These are phyloP conservation scores for Hymenopus coronatus DNA, from an alignment of 2,888 invertebrate species.

Conservation along the genomic window DNA sequence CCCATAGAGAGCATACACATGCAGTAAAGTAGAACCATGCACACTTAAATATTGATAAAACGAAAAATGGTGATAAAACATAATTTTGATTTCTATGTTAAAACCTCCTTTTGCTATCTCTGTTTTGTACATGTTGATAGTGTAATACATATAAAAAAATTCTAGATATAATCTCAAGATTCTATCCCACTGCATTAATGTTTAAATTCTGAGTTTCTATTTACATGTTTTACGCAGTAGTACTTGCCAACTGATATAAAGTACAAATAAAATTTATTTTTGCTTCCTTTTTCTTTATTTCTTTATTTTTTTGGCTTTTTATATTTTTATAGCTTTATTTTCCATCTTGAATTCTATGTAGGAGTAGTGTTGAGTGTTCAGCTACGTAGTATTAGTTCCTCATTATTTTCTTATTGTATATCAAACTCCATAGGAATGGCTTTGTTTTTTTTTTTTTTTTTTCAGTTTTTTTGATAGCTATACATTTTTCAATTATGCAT, in stretches of 20 bases:
- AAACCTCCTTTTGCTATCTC: neutral
- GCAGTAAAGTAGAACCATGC: neutral
- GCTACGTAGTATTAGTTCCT: neutral
- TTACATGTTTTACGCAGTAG: conserved; percentile 3
- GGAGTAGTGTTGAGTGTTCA: neutral
- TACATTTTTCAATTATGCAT: neutral
- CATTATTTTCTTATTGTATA: neutral
- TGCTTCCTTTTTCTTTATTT: neutral
- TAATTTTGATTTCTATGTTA: neutral
- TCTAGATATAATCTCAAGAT: conserved; percentile 2
- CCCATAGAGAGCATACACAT: neutral
- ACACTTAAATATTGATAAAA: neutral
- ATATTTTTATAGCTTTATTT: neutral
- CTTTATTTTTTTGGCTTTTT: too few relatives aligned
- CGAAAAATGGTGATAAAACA: neutral
- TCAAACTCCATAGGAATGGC: neutral
- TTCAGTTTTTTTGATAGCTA: neutral
- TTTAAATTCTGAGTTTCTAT: conserved; percentile 4
- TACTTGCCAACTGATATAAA: neutral
- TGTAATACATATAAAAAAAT: neutral
- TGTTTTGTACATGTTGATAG: neutral
- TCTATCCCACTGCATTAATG: neutral
- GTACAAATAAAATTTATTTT: neutral
- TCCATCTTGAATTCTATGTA: neutral
- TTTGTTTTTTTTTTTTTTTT: too few relatives aligned